Evolutionary conservation across 2,797 vertebrate genomes (phyloP).

Genomic region (Hippoglossus hippoglossus): DNA sequence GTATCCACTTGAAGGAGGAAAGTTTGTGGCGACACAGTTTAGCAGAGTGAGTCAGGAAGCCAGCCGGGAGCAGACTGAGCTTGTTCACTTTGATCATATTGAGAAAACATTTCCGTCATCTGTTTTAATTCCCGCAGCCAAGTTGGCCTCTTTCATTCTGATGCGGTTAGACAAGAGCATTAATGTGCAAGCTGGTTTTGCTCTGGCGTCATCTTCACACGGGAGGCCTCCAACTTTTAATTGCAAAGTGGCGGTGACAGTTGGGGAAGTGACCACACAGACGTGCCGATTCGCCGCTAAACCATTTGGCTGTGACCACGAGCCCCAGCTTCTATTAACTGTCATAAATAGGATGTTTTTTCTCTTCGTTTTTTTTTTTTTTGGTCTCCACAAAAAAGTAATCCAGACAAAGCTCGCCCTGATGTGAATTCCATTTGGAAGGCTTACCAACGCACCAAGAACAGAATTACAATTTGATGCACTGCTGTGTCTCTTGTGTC

Average conservation of each 20-base stretch:
- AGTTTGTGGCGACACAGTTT: conserved; percentile 32
- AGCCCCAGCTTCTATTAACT: conserved; percentile 43
- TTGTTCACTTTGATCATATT: conserved; percentile 61
- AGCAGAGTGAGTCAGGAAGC: conserved; percentile 47
- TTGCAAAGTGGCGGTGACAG: conserved; percentile 18
- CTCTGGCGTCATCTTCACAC: conserved; percentile 19
- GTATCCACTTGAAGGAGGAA: conserved; percentile 36
- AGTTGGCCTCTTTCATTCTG: conserved; percentile 24
- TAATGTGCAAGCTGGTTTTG: conserved; percentile 27
- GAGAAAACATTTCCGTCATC: conserved; percentile 45
- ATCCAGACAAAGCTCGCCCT: conserved; percentile 31
- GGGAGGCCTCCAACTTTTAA: conserved; percentile 2
- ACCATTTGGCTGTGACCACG: conserved; percentile 13
- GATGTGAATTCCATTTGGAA: conserved; percentile 43
- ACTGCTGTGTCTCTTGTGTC: conserved; percentile 44
- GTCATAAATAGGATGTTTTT: conserved; percentile 6
- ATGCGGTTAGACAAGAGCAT: conserved; percentile 23
- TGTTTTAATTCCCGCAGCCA: conserved; percentile 42
- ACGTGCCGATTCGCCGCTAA: conserved; percentile 11
- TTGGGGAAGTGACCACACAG: conserved; percentile 17
- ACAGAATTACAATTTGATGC: conserved; percentile 43
- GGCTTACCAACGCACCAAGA: conserved; percentile 34
- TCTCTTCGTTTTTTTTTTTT: neutral
- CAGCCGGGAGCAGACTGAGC: conserved; percentile 53
- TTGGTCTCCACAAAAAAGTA: neutral